phyloP scores from a whole-genome alignment of 2,888 invertebrate species.

The Hyppa rectilinea region DNA sequence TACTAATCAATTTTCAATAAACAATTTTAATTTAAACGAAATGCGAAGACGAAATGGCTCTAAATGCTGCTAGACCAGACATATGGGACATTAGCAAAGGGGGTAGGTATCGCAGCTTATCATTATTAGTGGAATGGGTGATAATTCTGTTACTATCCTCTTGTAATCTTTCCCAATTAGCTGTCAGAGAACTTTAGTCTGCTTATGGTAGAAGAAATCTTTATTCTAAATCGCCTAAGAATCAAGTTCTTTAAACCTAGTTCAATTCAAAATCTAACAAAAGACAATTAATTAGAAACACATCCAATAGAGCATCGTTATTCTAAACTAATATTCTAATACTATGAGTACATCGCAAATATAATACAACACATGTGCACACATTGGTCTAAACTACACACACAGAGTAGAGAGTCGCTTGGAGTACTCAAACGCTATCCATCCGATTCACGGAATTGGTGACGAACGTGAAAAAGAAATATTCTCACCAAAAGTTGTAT shows the following conservation, averaged over 20 bases:
- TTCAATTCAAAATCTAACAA: constrained; percentile 23
- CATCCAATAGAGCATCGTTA: constrained; percentile 30
- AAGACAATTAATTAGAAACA: constrained; percentile 45
- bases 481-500: neutral
- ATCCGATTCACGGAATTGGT: neutral
- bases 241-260: neutral
- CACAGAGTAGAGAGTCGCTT: constrained; percentile 17
- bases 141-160: neutral
- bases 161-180: constrained; percentile 9
- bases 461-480: neutral
- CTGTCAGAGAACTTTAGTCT: neutral
- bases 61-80: neutral
- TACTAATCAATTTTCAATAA: no score
- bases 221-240: neutral
- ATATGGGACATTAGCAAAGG: constrained; percentile 8
- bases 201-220: neutral
- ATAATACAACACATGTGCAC: constrained; percentile 20
- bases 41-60: neutral
- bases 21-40: no score
- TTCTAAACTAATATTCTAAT: constrained; percentile 46
- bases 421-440: constrained; percentile 24
- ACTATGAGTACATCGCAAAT: constrained; percentile 22
- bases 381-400: constrained; percentile 21
- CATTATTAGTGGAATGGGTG: constrained; percentile 12
- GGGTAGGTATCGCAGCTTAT: constrained; percentile 11